phyloP scores from a whole-genome alignment of 2,888 invertebrate genomes.

The Apamea monoglypha region DNA sequence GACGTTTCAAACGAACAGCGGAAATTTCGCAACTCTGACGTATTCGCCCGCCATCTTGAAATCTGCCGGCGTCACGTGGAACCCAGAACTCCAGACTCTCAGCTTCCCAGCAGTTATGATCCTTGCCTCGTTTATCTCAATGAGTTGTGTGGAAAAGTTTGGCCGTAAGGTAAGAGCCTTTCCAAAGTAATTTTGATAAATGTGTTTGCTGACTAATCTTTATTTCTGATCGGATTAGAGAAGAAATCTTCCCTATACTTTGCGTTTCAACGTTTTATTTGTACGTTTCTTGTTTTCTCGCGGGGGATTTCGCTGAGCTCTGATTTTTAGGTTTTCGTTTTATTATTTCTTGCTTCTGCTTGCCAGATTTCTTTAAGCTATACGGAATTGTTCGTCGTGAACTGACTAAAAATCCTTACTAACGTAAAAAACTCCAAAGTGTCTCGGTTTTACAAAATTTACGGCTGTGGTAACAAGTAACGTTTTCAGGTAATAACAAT shows the following conservation, averaged over 20 bases:
- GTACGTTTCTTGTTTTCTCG: conserved; percentile 33
- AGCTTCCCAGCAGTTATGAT: conserved; percentile 82
- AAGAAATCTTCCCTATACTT: conserved; percentile 49
- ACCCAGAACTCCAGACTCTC: conserved; percentile 79
- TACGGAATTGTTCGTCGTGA: not conserved
- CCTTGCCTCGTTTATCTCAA: conserved; percentile 76
- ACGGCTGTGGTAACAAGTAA: not conserved
- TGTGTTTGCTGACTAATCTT: conserved; percentile 59
- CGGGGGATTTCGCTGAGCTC: conserved; percentile 24
- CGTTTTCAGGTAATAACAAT: not conserved
- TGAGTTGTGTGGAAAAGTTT: conserved; percentile 79
- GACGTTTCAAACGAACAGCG: conserved; percentile 74
- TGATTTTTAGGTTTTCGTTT: conserved; percentile 41
- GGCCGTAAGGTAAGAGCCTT: conserved; percentile 79
- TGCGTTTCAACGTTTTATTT: conserved; percentile 48
- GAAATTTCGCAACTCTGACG: conserved; percentile 77
- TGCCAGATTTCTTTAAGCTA: conserved; percentile 21
- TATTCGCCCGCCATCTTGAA: conserved; percentile 78
- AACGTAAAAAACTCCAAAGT: not conserved
- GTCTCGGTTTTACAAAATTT: not conserved
- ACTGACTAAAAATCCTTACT: not conserved
- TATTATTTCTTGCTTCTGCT: conserved; percentile 24
- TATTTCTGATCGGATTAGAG: conserved; percentile 61
- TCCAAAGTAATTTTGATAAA: conserved; percentile 64
- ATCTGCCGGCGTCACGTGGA: conserved; percentile 78